Evolutionary conservation across 1,140 invertebrate genomes (phyloP).

Genomic region (Grapholita molesta): DNA sequence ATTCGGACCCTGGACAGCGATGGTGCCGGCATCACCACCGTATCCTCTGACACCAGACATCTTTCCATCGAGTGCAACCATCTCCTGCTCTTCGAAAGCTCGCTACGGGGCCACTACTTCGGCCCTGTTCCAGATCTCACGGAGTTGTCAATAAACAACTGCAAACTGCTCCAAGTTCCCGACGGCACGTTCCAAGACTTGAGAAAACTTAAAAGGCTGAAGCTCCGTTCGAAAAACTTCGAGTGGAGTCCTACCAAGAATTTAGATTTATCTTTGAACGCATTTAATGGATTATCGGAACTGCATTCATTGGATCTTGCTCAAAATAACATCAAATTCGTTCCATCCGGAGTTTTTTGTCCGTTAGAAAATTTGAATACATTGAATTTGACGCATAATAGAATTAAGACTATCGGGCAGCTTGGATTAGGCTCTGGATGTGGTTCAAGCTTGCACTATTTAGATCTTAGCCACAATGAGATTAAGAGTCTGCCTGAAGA

Average conservation of each 20-base stretch:
- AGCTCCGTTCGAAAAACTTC: constrained; percentile 86
- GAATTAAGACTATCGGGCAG: constrained; percentile 85
- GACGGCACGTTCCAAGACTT: constrained; percentile 87
- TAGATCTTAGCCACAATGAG: constrained; percentile 90
- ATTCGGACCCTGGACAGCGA: constrained; percentile 85
- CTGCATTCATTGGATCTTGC: constrained; percentile 88
- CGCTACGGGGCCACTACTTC: constrained; percentile 84
- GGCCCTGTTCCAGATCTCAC: constrained; percentile 85
- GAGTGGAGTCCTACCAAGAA: constrained; percentile 87
- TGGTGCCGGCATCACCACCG: constrained; percentile 80
- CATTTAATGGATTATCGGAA: constrained; percentile 86
- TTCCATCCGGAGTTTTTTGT: constrained; percentile 88
- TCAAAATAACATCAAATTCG: constrained; percentile 88
- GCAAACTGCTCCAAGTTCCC: constrained; percentile 88
- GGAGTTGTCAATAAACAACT: constrained; percentile 85
- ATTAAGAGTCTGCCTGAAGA: constrained; percentile 84
- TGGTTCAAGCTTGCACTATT: constrained; percentile 80
- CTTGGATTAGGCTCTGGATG: constrained; percentile 83
- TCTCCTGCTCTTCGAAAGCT: constrained; percentile 88
- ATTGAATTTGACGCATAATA: constrained; percentile 91
- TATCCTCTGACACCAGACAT: constrained; percentile 82
- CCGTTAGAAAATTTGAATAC: constrained; percentile 87
- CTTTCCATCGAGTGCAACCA: constrained; percentile 88
- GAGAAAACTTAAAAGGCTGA: constrained; percentile 85
- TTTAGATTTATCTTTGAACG: constrained; percentile 83